Conservation (phyloP, 2,888 invertebrate genomes). For the Pseudococcus viburni region DNA sequence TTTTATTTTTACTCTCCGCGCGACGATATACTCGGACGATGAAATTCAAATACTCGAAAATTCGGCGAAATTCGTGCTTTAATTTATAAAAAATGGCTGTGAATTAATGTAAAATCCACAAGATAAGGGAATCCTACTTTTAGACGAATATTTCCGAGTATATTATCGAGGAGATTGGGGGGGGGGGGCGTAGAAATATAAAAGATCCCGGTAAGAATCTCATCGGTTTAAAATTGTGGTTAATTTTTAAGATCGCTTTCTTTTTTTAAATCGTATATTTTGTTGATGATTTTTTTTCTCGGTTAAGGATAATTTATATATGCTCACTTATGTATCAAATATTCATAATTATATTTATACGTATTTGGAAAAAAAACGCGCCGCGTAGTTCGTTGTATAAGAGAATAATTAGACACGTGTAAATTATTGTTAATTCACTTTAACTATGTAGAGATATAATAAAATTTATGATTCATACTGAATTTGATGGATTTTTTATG, state of each 20-base stretch:
- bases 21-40: conserved; percentile 36
- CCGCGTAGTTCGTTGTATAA: conserved; percentile 36
- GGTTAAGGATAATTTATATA: conserved; percentile 54
- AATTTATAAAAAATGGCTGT: conserved; percentile 54
- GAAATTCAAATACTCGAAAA: conserved; percentile 47
- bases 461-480: conserved; percentile 46
- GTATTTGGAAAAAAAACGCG: conserved; percentile 33
- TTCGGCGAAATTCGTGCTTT: conserved; percentile 51
- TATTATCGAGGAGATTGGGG: not conserved
- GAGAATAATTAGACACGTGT: conserved; percentile 52
- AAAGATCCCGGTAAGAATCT: not conserved
- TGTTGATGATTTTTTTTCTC: not conserved
- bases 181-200: not conserved
- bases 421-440: conserved; percentile 57
- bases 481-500: not conserved
- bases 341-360: conserved; percentile 53
- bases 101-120: conserved; percentile 54
- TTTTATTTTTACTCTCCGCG: not conserved
- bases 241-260: conserved; percentile 22
- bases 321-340: conserved; percentile 57
- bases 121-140: conserved; percentile 43
- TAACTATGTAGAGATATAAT: conserved; percentile 44
- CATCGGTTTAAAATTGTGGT: not conserved
- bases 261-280: conserved; percentile 29
- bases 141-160: conserved; percentile 50